Percentiles rank a stretch among this genome's conserved stretches.
Evolutionary conservation across 2,888 invertebrate species (phyloP).

Genomic region (Gasteruption jaculator): DNA sequence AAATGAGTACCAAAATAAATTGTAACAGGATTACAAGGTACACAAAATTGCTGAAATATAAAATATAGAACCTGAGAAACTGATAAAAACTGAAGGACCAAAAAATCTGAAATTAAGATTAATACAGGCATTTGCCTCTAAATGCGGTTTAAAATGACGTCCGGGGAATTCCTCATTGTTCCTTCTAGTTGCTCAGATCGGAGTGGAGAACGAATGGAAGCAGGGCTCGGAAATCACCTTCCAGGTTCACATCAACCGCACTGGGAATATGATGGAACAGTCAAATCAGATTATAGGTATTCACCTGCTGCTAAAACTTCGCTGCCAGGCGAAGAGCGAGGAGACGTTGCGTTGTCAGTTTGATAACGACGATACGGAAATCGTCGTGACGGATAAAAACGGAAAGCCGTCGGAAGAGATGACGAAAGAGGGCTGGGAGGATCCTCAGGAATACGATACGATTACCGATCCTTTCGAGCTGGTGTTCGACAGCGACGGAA

Average conservation of each 20-base stretch:
- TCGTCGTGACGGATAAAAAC: conserved; percentile 25
- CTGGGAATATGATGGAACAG: conserved; percentile 31
- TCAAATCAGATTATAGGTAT: conserved; percentile 16
- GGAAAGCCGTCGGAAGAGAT: conserved; percentile 10
- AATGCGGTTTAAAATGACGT: no score
- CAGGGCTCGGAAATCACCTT: conserved; percentile 35
- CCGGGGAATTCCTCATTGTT: no score
- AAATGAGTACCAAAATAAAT: no score
- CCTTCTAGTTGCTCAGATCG: conserved; percentile 23
- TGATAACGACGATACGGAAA: conserved; percentile 30
- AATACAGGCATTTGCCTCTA: no score
- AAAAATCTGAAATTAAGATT: no score
- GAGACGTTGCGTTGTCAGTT: conserved; percentile 24
- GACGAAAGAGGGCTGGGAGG: conserved; percentile 3
- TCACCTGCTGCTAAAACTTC: conserved; percentile 28
- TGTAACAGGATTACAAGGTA: no score
- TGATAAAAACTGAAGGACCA: no score
- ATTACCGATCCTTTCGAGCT: conserved; percentile 32
- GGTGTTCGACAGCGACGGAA: conserved; percentile 28
- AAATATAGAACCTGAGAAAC: no score
- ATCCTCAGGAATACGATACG: conserved; percentile 22
- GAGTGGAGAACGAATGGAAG: conserved; percentile 29
- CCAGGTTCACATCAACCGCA: conserved; percentile 33
- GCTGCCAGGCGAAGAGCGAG: conserved; percentile 25
- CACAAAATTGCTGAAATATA: no score